Percentiles rank a stretch among this genome's conserved stretches.
These are phyloP conservation scores for Danio tinwini DNA, from an alignment of 2,797 vertebrate species.

Conservation along the genomic window DNA sequence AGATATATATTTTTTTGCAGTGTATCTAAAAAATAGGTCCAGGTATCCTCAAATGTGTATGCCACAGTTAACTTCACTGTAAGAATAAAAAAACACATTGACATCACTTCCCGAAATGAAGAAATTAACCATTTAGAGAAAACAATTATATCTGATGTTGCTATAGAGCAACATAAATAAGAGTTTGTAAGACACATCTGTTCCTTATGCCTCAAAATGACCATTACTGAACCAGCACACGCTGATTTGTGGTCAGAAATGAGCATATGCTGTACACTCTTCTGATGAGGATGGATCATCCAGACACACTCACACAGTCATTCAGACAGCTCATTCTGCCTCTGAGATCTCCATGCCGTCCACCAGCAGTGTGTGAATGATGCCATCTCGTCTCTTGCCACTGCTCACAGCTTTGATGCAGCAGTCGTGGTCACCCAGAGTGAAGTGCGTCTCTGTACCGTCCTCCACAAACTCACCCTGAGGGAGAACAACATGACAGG, in stretches of 20 bases:
- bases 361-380: slow-evolving; percentile 93
- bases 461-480: slow-evolving; percentile 99
- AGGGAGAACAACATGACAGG: background rate
- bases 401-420: slow-evolving; percentile 97
- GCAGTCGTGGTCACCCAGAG: slow-evolving; percentile 87
- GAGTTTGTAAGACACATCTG: slow-evolving; percentile 2
- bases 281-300: background rate
- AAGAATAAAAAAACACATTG: background rate
- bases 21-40: too few species aligned
- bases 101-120: background rate
- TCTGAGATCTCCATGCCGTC: slow-evolving; percentile 90
- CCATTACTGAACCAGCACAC: slow-evolving; percentile 1
- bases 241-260: background rate
- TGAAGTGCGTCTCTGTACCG: slow-evolving; percentile 97
- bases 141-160: background rate
- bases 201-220: background rate
- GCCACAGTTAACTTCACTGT: background rate
- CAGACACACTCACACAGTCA: background rate
- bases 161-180: background rate
- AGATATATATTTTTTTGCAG: too few species aligned
- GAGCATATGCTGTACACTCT: background rate
- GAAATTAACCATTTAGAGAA: background rate
- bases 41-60: background rate
- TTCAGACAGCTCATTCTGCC: slow-evolving; percentile 75
- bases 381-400: slow-evolving; percentile 91